Evolutionary conservation across 2,888 invertebrate genomes (phyloP), one percentile per base, ranked within the genome.

Genomic region (Nemotelus nigrinus): DNA sequence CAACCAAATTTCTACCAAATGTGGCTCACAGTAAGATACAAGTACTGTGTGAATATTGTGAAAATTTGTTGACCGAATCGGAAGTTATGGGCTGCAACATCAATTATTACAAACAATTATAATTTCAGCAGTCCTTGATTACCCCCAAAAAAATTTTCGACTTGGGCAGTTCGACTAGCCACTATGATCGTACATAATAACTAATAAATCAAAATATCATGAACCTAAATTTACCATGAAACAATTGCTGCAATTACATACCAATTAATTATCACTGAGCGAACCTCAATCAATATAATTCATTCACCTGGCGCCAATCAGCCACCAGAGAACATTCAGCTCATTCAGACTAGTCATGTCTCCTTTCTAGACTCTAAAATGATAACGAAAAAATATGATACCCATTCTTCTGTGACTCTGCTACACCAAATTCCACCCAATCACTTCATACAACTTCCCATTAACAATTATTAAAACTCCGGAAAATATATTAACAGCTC

Each of bases 241-340:
- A 74, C 74, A 74, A 74, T 74, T 74, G 74, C 8, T 50, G 50
- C 63, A 74, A 74, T 74, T 74, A 63, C 63, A 74, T 63, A 63
- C 63, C 63, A 74, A 74, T 74, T 60, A 74, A 74, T 74, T 63
- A 74, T 60, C 60, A 25, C 57, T 60, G 60, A 48, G 63, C 60
- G 25, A 70, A 44, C 43, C 53, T 65, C 6, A 43, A 53, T 70
- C 70, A 55, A 53, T 74, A 58, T 60, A 74, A 74, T 60, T 74
- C 47, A 48, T 48, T 74, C 10, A 50, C 41, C 48, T 74, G 74
- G 74, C 74, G 74, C 74, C 74, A 74, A 39, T 50, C 48, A 74
- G 60, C 43, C 48, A 48, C 48, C 70, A 10, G 50, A 47, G 43
- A 53, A 2, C 53, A 4, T 3, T 55, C 53, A 70, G 70, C 70